These are phyloP conservation scores for Cotesia congregata DNA, from an alignment of 2,888 invertebrate genomes.

Conservation along the genomic window DNA sequence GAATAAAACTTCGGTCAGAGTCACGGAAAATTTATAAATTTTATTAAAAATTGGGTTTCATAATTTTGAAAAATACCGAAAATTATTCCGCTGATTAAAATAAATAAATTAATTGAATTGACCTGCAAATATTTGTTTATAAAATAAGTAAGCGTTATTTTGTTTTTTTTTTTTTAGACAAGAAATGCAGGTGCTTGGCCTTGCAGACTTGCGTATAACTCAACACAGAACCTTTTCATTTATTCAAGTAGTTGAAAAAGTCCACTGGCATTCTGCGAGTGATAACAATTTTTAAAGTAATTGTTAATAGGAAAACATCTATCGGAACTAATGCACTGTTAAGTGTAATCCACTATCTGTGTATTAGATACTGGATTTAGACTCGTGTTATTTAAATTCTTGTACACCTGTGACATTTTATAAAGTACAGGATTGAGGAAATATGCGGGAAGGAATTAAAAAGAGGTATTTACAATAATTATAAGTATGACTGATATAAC, in stretches of 20 bases:
- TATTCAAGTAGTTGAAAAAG: neutral
- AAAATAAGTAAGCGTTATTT: too few species aligned
- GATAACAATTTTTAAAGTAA: neutral
- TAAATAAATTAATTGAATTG: slow-evolving; percentile 5
- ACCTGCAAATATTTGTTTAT: too few species aligned
- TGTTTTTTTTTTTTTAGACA: too few species aligned
- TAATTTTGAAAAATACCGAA: too few species aligned
- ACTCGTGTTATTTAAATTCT: slow-evolving; percentile 55
- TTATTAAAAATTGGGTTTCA: too few species aligned
- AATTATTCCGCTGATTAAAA: slow-evolving; percentile 33
- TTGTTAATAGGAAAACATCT: neutral
- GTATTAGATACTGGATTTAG: neutral
- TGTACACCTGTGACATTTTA: slow-evolving; percentile 70
- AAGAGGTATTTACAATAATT: slow-evolving; percentile 34
- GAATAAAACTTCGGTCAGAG: too few species aligned
- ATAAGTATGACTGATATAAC: slow-evolving; percentile 34
- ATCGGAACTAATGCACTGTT: neutral
- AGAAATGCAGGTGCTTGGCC: slow-evolving; percentile 23
- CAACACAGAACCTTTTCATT: neutral
- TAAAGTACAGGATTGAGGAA: slow-evolving; percentile 58
- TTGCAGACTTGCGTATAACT: slow-evolving; percentile 1
- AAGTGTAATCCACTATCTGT: neutral
- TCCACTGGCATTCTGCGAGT: neutral
- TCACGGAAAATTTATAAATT: too few species aligned
- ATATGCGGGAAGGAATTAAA: neutral